Percentiles rank a stretch among this genome's conserved stretches.
phyloP scores from a whole-genome alignment of 2,113 vertebrate species.

The Planiliza haematocheilus region DNA sequence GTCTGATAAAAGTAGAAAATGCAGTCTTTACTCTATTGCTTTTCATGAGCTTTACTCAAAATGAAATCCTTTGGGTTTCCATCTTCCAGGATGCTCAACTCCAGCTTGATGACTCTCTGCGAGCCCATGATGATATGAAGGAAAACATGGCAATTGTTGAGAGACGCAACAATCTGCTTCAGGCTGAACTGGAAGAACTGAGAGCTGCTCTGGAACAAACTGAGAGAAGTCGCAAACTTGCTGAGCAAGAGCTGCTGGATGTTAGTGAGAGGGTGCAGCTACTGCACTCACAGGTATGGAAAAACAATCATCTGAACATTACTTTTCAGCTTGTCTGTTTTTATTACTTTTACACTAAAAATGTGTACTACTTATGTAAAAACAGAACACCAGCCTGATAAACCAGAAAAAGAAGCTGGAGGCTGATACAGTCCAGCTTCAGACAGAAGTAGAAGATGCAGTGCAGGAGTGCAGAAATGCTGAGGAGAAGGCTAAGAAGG shows the following conservation, averaged over 20 bases:
- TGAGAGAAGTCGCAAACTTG: slow-evolving; percentile 36
- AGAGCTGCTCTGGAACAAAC: slow-evolving; percentile 85
- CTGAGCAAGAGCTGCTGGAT: slow-evolving; percentile 79
- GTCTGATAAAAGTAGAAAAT: neutral
- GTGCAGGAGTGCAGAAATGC: slow-evolving; percentile 74
- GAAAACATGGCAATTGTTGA: slow-evolving; percentile 88
- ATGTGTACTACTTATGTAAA: neutral
- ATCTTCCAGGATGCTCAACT: slow-evolving; percentile 83
- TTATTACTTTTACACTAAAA: neutral
- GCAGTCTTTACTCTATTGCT: neutral
- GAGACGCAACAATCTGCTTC: slow-evolving; percentile 84
- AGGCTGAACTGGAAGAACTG: slow-evolving; percentile 88
- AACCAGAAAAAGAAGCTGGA: slow-evolving; percentile 81
- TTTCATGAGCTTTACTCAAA: neutral
- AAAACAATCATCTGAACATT: fast-evolving
- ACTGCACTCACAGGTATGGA: slow-evolving; percentile 82
- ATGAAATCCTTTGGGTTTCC: neutral
- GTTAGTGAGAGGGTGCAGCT: slow-evolving; percentile 52
- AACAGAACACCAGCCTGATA: slow-evolving; percentile 72
- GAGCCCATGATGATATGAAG: slow-evolving; percentile 48
- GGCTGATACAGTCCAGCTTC: slow-evolving; percentile 69
- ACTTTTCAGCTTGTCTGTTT: neutral
- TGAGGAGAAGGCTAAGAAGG: slow-evolving; percentile 79
- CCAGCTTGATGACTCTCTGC: slow-evolving; percentile 82
- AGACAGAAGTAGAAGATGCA: slow-evolving; percentile 74